Percentiles rank a stretch among this genome's conserved stretches.
Conservation (phyloP, 2,888 invertebrate genomes). For the Marronus borbonicus region DNA sequence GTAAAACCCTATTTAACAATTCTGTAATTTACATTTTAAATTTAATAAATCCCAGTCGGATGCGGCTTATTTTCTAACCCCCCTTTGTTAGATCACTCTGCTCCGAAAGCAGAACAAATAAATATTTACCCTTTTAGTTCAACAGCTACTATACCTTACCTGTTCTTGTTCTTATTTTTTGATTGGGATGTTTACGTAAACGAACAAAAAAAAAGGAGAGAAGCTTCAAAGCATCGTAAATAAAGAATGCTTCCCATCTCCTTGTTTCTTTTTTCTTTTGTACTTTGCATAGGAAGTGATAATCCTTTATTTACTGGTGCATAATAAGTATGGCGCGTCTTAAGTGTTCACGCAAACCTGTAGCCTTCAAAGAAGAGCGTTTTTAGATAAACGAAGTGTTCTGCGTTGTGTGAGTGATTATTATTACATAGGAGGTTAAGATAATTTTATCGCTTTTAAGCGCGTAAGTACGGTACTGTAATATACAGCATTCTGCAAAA, state of each 20-base stretch:
- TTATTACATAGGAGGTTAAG: constrained; percentile 2
- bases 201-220: constrained; percentile 16
- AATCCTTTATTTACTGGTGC: constrained; percentile 31
- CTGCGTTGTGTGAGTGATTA: constrained; percentile 7
- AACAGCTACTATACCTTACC: constrained; percentile 15
- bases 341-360: constrained; percentile 24
- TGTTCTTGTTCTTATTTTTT: constrained; percentile 23
- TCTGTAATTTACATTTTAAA: constrained; percentile 40
- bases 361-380: neutral
- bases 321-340: neutral
- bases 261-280: constrained; percentile 12
- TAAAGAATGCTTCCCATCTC: neutral
- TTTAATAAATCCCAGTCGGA: constrained; percentile 40
- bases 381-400: constrained; percentile 9
- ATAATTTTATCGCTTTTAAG: neutral
- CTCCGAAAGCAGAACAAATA: constrained; percentile 45
- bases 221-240: too few relatives aligned
- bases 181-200: constrained; percentile 31
- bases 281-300: constrained; percentile 4
- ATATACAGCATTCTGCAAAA: neutral
- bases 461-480: neutral
- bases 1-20: constrained; percentile 15
- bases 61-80: constrained; percentile 30
- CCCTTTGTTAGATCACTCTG: constrained; percentile 25
- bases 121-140: constrained; percentile 50